Conservation (phyloP, 2,113 vertebrate species). For the Isurus oxyrinchus region DNA sequence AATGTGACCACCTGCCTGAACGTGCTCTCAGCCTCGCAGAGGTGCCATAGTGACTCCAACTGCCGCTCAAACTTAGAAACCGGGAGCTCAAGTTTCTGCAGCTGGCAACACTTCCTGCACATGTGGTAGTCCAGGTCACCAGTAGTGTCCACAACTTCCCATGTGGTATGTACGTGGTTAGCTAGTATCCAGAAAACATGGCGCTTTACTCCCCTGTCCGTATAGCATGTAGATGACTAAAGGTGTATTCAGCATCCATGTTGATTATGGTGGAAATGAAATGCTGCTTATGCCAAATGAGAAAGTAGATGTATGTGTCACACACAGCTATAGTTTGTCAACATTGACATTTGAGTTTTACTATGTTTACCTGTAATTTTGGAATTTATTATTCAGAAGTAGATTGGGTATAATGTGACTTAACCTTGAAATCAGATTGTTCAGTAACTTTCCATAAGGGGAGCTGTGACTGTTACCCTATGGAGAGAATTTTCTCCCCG, state of each 20-base stretch:
- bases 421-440: neutral
- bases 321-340: neutral
- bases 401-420: neutral
- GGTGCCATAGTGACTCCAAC: too few relatives aligned
- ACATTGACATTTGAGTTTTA: neutral
- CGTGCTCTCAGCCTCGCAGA: too few relatives aligned
- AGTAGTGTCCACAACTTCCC: too few relatives aligned
- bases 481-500: too few relatives aligned
- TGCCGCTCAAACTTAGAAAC: too few relatives aligned
- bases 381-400: neutral
- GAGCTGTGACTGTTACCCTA: neutral
- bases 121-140: too few relatives aligned
- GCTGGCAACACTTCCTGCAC: too few relatives aligned
- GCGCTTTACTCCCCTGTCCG: neutral
- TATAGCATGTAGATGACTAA: neutral
- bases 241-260: neutral
- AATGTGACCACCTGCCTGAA: too few relatives aligned
- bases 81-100: too few relatives aligned
- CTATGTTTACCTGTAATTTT: neutral
- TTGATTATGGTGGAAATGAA: neutral
- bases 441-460: neutral
- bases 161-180: neutral
- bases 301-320: neutral
- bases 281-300: neutral
- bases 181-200: neutral